Evolutionary conservation across 2,888 invertebrate genomes (phyloP), one percentile per base, ranked within the genome.

Genomic region (Cheilosia impressa): DNA sequence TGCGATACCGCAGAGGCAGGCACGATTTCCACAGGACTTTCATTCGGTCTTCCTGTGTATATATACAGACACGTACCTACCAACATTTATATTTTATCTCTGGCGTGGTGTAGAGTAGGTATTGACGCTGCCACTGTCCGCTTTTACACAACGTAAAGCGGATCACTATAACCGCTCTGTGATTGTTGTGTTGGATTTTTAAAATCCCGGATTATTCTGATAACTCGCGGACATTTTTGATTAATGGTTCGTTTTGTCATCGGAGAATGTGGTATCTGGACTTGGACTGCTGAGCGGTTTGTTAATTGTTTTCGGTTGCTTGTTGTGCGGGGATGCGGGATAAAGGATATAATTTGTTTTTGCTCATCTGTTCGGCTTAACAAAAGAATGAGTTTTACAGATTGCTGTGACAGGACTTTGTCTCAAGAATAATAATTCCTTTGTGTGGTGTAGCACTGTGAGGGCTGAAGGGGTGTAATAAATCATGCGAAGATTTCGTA

Each of bases 141-240:
- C 55, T 68, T 73, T 76, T 68, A 76, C 71, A 85, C 68, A 50
- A 77, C 81, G 63, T 68, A 81, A 85, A 76, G 76, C 72, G 85
- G 76, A 77, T 84, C 80, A 80, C 71, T 60, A 47, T 17, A 55
- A 31, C 43, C 41, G 17, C 63, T 60, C 65, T 72, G 60, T 78
- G 78, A 78, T 60, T 77, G 81, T 85, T 85, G 72, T 81, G 76
- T 77, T 77, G 81, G 68, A 85, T 81, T 84, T 76, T 76, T 47
- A 62, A 76, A 85, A 81, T 85, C 76, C 76, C 62, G 76, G 68
- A 81, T 85, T 85, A 85, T 81, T 85, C 85, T 81, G 85, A 85
- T 85, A 85, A 76, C 81, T 85, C 76, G 81, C 52, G 81, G 66
- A 81, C 66, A 81, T 80, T 81, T 77, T 85, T 85, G 85, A 85